A percentile compares a stretch with the other conserved stretches of the same genome.
Evolutionary conservation across 2,797 vertebrate species (phyloP).

Genomic region (Lateolabrax maculatus): DNA sequence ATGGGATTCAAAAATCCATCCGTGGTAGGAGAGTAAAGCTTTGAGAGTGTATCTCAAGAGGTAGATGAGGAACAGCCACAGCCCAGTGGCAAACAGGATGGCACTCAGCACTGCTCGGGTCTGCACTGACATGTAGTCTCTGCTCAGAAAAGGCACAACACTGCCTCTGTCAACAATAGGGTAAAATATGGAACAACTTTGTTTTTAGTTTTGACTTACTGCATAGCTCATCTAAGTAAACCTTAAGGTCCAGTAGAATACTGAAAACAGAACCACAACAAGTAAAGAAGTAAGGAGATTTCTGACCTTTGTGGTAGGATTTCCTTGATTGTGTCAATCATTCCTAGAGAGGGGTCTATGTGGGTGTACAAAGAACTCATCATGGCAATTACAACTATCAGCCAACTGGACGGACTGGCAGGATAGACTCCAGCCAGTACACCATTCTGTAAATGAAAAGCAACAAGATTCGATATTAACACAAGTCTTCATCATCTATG

Average conservation of each 20-base stretch:
- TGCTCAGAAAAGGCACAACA: constrained; percentile 68
- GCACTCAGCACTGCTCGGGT: constrained; percentile 85
- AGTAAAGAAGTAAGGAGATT: neutral
- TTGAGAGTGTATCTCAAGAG: constrained; percentile 90
- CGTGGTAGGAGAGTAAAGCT: constrained; percentile 93
- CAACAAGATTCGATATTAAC: neutral
- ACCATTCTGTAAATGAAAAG: constrained; percentile 86
- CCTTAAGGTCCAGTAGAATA: neutral
- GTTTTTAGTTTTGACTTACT: neutral
- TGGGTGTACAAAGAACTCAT: constrained; percentile 90
- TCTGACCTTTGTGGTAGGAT: constrained; percentile 89
- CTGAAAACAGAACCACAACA: neutral
- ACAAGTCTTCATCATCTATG: neutral
- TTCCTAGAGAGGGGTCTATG: constrained; percentile 90
- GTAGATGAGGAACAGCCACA: constrained; percentile 92
- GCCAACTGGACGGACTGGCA: constrained; percentile 94
- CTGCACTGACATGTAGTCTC: constrained; percentile 80
- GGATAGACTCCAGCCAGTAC: constrained; percentile 94
- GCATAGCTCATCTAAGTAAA: neutral
- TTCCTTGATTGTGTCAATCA: constrained; percentile 87
- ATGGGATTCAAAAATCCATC: constrained; percentile 96
- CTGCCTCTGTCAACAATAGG: neutral
- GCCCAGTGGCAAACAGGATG: constrained; percentile 90
- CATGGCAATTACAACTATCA: constrained; percentile 90
- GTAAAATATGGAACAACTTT: neutral